A percentile compares a stretch with the other conserved stretches of the same genome.
Evolutionary conservation across 2,113 vertebrate genomes (phyloP).

Genomic region (Myodes glareolus): DNA sequence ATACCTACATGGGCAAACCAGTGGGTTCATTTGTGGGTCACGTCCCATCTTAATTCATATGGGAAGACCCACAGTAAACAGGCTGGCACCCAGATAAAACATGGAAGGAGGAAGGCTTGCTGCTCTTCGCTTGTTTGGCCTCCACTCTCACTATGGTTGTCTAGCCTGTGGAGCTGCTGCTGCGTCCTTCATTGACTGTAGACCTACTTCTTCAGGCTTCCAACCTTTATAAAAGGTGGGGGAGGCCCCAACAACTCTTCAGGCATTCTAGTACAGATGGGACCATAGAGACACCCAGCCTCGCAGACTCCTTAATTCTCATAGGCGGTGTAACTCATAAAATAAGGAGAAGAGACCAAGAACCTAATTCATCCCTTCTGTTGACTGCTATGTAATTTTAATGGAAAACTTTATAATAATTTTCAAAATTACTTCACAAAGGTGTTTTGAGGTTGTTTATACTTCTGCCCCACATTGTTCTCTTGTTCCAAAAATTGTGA

Average conservation of each 20-base stretch:
- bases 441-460: neutral
- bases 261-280: no score
- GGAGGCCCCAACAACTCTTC: neutral
- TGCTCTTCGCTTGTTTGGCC: neutral
- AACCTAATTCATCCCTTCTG: neutral
- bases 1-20: neutral
- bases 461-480: neutral
- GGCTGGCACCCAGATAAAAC: neutral
- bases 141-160: neutral
- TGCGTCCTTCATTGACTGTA: no score
- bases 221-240: neutral
- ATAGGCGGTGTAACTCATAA: neutral
- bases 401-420: neutral
- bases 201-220: neutral
- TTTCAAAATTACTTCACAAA: neutral
- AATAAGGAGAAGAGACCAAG: no score
- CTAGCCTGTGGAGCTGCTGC: fast-evolving
- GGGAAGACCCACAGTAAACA: neutral
- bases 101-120: neutral
- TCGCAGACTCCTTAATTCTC: neutral
- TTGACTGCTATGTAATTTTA: neutral
- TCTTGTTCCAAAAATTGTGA: neutral
- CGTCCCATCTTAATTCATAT: neutral
- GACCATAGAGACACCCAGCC: no score
- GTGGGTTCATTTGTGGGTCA: no score